A percentile compares a stretch with the other conserved stretches of the same genome.
Conservation (phyloP, 2,797 vertebrate species). For the Garrulus glandarius region DNA sequence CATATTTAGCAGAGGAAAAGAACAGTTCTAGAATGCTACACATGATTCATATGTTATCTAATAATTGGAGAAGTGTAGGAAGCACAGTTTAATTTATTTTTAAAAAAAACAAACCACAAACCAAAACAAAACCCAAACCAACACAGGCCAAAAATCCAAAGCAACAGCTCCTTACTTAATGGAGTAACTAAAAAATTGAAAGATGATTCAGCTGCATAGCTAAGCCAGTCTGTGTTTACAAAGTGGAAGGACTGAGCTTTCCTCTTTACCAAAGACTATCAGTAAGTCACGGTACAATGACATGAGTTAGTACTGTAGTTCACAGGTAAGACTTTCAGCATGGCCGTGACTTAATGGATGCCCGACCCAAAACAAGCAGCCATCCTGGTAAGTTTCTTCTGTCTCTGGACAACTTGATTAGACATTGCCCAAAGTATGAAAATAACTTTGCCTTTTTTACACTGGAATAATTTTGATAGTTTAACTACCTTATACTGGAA, state of each 20-base stretch:
- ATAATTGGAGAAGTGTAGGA: not conserved
- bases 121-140: not conserved
- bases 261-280: not conserved
- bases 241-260: not conserved
- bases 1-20: not conserved
- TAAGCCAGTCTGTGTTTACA: not conserved
- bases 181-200: not conserved
- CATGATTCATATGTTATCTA: slow-evolving; percentile 11
- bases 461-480: not conserved
- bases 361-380: not conserved
- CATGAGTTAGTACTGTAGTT: not conserved
- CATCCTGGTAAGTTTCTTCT: not conserved
- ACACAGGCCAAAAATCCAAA: not conserved
- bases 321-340: not conserved
- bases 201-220: not conserved
- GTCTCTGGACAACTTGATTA: not conserved
- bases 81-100: not conserved
- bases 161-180: not conserved
- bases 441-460: not conserved
- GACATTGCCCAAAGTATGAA: not conserved
- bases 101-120: not conserved
- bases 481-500: not conserved
- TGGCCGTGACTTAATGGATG: not conserved
- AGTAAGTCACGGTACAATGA: not conserved
- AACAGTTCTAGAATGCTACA: not conserved